Base-by-base conservation (phyloP, 2,797 vertebrate genomes). In the Ctenopoma multispine region DNA sequence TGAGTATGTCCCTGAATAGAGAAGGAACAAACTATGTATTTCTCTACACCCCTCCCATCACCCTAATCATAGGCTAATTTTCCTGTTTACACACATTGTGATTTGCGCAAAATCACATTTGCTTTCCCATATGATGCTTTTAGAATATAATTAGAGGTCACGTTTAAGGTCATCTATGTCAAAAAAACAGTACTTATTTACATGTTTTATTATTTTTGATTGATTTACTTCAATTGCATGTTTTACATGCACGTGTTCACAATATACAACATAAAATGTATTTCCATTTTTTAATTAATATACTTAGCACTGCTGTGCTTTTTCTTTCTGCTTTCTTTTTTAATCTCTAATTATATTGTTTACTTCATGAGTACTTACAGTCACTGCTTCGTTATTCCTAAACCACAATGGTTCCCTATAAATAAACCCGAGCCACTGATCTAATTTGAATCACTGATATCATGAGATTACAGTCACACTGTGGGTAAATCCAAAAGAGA, bases 401-500 rank as follows among this genome's bases (percentile, higher is more conserved):
- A 60, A 58, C 46, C 55, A 31, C 43, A 18, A 1, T 11, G 21
- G 50, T 81, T 80, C 62, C 66, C 43, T 7, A 43, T 7, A 13
- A 77, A 69, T 44, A 58, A 64, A 55, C 29, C 11, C 1, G 6
- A 13, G 20, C 4, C 18, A 13, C 11, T 38, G 36, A 48, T 8
- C 18, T 36, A 5, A 17, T 36, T 1, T 75, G 68, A 84, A 17
- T 73, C 77, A 76, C 4, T 1, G 0, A 5, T 51, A 59, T 90
- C 90, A 90, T 83, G 66, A 27, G 88, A 85, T 67, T 17, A 15
- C 18, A 20, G 66, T 82, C 78, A 83, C 65, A 56, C 20, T 41
- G 7, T 5, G 0, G 9, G 1, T 15, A 43, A 69, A 72, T 80
- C 1, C 0, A 21, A 87, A 90, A 89, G 24, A 47, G 73, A 89